Base-by-base conservation (phyloP, 2,888 invertebrate genomes). In the Drosophila mimetica region DNA sequence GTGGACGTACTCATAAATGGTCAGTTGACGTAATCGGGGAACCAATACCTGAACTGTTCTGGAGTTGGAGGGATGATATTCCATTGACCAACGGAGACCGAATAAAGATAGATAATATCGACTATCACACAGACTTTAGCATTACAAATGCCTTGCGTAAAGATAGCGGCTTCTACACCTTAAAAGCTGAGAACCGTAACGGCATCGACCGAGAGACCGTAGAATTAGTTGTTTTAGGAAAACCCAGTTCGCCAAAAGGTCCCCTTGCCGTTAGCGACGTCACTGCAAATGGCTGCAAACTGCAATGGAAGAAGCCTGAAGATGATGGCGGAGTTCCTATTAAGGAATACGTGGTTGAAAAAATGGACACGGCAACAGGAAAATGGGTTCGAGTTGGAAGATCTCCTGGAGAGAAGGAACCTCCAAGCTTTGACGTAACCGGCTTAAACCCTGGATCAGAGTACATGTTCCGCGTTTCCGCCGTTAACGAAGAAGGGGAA, bases 401-500 rank as follows among this genome's bases (percentile, higher is more conserved):
- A 14, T 81, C 81, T 9, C 96, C 97, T 6, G 97, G 97, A 86
- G 97, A 96, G 28, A 96, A 96, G 70, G 97, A 96, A 88, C 96
- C 97, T 32, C 96, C 6, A 95, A 96, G 81, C 22, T 81, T 87
- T 28, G 83, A 87, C 94, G 93, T 96, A 4, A 94, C 94, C 1
- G 97, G 97, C 1, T 93, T 98, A 42, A 96, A 96, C 84, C 97
- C 98, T 90, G 98, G 98, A 82, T 99, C 99, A 91, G 96, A 98
- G 3, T 99, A 99, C 92, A 98, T 99, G 93, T 99, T 99, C 94
- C 94, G 99, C 42, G 99, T 99, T 0, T 96, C 96, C 88, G 99
- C 99, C 14, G 98, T 99, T 54, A 99, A 99, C 92, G 97, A 98
- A 90, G 98, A 99, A 92, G 99, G 99, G 13, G 98, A 98, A 92